Conservation (phyloP, 2,797 vertebrate species). For the Leucoraja ocellata region DNA sequence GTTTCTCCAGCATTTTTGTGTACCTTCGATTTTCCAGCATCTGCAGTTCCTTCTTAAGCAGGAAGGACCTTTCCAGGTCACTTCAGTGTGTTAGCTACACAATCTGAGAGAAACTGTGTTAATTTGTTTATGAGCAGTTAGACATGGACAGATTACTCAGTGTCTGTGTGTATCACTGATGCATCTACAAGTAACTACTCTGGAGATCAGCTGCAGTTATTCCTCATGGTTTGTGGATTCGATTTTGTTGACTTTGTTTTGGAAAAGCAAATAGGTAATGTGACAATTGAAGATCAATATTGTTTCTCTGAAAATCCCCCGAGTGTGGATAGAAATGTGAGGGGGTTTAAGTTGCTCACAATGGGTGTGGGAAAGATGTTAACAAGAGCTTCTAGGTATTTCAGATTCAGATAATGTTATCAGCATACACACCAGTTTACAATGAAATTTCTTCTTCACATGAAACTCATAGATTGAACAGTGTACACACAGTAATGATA, state of each 20-base stretch:
- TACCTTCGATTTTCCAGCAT: too few relatives aligned
- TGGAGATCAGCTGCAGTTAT: constrained; percentile 26
- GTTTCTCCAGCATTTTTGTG: too few relatives aligned
- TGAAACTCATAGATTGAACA: too few relatives aligned
- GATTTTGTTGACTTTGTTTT: constrained; percentile 28
- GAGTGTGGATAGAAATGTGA: not conserved
- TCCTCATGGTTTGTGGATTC: constrained; percentile 17
- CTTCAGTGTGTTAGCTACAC: not conserved
- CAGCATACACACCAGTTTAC: too few relatives aligned
- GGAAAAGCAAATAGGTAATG: constrained; percentile 2
- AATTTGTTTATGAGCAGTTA: not conserved
- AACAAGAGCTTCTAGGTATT: not conserved
- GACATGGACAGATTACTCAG: not conserved
- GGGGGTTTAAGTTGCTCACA: not conserved
- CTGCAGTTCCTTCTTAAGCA: too few relatives aligned
- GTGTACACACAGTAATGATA: too few relatives aligned
- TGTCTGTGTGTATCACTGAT: not conserved
- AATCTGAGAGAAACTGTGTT: not conserved
- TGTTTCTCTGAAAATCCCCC: not conserved
- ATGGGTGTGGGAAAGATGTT: not conserved
- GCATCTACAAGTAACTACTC: constrained; percentile 26
- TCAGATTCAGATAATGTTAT: not conserved
- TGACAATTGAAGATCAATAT: constrained; percentile 11
- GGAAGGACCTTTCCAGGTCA: not conserved
- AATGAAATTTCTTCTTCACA: too few relatives aligned